These are phyloP conservation scores for Eupithecia inturbata DNA, from an alignment of 2,888 invertebrate genomes.

Conservation along the genomic window DNA sequence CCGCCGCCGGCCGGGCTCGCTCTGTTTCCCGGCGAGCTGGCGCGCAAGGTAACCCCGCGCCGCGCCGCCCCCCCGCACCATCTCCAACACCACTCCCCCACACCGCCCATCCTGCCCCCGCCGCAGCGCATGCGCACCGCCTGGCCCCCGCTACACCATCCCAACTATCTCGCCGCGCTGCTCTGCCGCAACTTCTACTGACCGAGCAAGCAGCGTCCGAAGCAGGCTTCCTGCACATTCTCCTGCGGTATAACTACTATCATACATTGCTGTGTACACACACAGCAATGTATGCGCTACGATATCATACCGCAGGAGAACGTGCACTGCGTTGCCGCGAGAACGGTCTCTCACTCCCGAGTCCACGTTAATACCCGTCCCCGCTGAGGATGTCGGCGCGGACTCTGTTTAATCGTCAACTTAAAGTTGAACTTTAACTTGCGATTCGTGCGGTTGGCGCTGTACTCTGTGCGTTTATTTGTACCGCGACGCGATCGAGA, in stretches of 20 bases:
- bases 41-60: conserved; percentile 79
- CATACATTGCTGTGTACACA: not conserved
- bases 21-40: conserved; percentile 79
- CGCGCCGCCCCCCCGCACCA: conserved; percentile 50
- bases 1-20: conserved; percentile 79
- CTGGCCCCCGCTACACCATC: conserved; percentile 67
- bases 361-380: conserved; percentile 12
- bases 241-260: not conserved
- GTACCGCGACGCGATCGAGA: conserved; percentile 39
- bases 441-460: conserved; percentile 42
- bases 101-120: conserved; percentile 32
- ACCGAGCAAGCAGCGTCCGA: not conserved
- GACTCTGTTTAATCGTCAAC: conserved; percentile 32
- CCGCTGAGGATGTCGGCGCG: conserved; percentile 33
- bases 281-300: not conserved
- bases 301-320: not conserved
- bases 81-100: conserved; percentile 44
- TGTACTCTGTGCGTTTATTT: conserved; percentile 22
- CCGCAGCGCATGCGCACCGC: conserved; percentile 49
- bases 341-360: conserved; percentile 8
- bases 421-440: conserved; percentile 55
- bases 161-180: conserved; percentile 78
- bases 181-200: conserved; percentile 79
- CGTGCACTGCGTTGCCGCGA: not conserved
- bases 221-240: not conserved